These are phyloP conservation scores for Lasioglossum malachurum DNA, from an alignment of 2,888 invertebrate genomes.

Conservation along the genomic window DNA sequence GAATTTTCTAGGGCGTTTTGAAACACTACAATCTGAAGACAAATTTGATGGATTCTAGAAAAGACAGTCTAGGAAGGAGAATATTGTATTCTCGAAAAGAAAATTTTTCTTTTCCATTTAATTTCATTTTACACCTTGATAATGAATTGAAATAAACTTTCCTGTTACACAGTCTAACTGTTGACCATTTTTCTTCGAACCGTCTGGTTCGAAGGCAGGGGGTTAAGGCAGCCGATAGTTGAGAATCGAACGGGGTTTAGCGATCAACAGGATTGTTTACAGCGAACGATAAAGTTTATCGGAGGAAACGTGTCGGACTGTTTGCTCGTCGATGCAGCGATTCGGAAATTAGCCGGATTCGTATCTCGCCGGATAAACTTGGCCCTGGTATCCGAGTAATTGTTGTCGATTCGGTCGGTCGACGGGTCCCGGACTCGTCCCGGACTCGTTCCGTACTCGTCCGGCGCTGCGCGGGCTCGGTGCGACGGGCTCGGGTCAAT, in stretches of 20 bases:
- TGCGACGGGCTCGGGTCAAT: neutral
- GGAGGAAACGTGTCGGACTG: slow-evolving; percentile 1
- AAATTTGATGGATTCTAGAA: too few species aligned
- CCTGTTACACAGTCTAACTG: neutral
- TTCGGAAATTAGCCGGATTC: slow-evolving; percentile 16
- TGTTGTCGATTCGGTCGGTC: neutral
- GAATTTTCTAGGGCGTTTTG: too few species aligned
- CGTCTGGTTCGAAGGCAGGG: neutral
- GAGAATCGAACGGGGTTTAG: neutral
- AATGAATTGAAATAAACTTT: neutral
- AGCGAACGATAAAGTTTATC: slow-evolving; percentile 6
- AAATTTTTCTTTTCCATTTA: too few species aligned
- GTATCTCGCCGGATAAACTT: neutral
- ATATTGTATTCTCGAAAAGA: too few species aligned
- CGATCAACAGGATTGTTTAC: slow-evolving; percentile 17
- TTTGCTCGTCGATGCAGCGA: neutral
- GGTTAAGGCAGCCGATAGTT: slow-evolving; percentile 10
- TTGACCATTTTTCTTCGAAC: neutral
- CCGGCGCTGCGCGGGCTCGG: neutral
- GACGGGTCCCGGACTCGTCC: neutral
- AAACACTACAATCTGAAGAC: too few species aligned
- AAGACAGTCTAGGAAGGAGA: too few species aligned
- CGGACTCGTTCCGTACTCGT: neutral
- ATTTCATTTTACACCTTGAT: too few species aligned
- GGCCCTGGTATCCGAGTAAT: neutral